phyloP scores from a whole-genome alignment of 2,113 vertebrate species.

The Engraulis encrasicolus region DNA sequence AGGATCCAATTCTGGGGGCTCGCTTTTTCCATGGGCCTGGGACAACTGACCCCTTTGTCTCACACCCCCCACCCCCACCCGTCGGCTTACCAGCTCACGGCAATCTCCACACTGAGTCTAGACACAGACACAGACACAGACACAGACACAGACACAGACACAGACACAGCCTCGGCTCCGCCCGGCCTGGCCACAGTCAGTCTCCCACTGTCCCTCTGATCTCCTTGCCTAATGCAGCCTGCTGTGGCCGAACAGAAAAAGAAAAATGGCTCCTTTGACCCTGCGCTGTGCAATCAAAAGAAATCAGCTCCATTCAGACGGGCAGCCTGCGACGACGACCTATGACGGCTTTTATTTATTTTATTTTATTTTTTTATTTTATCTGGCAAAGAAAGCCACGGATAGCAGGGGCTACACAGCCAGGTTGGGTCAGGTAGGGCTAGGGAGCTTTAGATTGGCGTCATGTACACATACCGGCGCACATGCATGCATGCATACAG shows the following conservation, averaged over 20 bases:
- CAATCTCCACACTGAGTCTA: background rate
- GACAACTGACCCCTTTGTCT: too few species aligned
- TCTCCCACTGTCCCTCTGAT: background rate
- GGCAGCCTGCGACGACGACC: too few species aligned
- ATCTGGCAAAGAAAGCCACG: background rate
- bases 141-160: background rate
- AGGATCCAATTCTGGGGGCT: too few species aligned
- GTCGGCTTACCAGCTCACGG: too few species aligned
- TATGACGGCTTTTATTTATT: background rate
- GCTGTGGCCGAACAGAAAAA: background rate
- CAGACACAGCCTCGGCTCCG: background rate
- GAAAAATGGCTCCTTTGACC: conserved; percentile 15
- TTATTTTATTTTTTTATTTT: too few species aligned
- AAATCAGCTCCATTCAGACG: background rate
- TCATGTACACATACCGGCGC: background rate
- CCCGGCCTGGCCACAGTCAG: background rate
- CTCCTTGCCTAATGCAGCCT: background rate
- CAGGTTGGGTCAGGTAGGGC: background rate
- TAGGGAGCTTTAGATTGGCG: background rate
- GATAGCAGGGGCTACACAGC: background rate
- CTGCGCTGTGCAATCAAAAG: conserved; percentile 20
- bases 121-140: background rate
- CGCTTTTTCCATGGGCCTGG: too few species aligned
- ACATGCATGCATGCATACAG: too few species aligned
- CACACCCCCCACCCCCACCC: too few species aligned